Evolutionary conservation across 2,888 invertebrate species (phyloP), one percentile per base, ranked within the genome.

Genomic region (Dugesia japonica): DNA sequence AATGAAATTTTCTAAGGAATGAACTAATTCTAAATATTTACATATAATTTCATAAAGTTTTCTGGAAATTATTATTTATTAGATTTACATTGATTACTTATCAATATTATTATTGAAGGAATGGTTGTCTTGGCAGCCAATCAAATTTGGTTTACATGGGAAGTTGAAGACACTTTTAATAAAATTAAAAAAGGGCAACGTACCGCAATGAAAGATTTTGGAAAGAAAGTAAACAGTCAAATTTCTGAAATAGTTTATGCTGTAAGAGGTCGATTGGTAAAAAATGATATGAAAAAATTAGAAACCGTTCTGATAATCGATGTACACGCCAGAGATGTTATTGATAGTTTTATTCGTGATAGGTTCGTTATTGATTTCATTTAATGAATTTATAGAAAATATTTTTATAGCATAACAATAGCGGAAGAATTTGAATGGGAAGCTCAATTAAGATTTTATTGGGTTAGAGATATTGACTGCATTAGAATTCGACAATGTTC

Each of bases 91-190:
- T n/a, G n/a, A n/a, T n/a, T n/a, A n/a, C n/a, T n/a, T n/a, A n/a
- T n/a, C n/a, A n/a, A n/a, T n/a, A n/a, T n/a, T n/a, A n/a, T n/a
- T n/a, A 13, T 38, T 38, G 38, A 56, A 42, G 78, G 78, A 15
- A 78, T 78, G 77, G 72, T 78, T 17, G 75, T 79, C 26, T 42
- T 78, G 26, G 78, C 78, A 23, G 78, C 26, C n/a, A 78, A 56
- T 42, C 78, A 78, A 42, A 42, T 78, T n/a, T 78, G 78, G 78
- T 78, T 79, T 28, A 78, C 78, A 9, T 78, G 78, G 78, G 78
- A 78, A 42, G 74, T 79, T 27, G 78, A 78, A 42, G 78, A 78
- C 28, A 72, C 56, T 1, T 78, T 78, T 42, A 26, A 23, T 17
- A 78, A 78, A 75, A 78, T 78, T 33, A 42, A 75, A 31, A 78